A percentile compares a stretch with the other conserved stretches of the same genome.
phyloP scores from a whole-genome alignment of 2,797 vertebrate species.

The Myripristis murdjan region DNA sequence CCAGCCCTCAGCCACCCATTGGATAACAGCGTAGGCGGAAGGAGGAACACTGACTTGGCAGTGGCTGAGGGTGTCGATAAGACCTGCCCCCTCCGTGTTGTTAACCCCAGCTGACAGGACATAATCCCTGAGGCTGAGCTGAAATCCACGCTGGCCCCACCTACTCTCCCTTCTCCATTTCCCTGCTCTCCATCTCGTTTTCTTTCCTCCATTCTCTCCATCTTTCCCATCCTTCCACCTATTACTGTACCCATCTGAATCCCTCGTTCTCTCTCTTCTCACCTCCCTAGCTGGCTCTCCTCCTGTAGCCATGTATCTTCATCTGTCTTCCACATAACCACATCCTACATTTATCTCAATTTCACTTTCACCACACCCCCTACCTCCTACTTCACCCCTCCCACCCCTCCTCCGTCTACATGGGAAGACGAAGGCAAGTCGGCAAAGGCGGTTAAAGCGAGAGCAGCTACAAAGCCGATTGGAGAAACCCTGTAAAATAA shows the following conservation, averaged over 20 bases:
- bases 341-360: background rate
- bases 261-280: background rate
- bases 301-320: too few species aligned
- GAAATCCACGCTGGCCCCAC: conserved; percentile 73
- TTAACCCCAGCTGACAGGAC: conserved; percentile 64
- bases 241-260: too few species aligned
- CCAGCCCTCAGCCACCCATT: conserved; percentile 41
- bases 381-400: too few species aligned
- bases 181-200: too few species aligned
- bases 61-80: conserved; percentile 56
- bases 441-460: conserved; percentile 26
- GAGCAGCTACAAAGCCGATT: conserved; percentile 38
- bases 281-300: too few species aligned
- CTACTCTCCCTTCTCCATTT: conserved; percentile 72
- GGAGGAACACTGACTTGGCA: conserved; percentile 30
- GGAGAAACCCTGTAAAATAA: conserved; percentile 27
- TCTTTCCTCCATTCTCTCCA: conserved; percentile 17
- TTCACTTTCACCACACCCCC: background rate
- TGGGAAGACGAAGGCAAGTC: conserved; percentile 24
- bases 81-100: conserved; percentile 49
- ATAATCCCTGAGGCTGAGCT: conserved; percentile 76
- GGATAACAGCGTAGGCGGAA: conserved; percentile 43
- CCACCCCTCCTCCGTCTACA: background rate
- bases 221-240: background rate
- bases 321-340: background rate